Conservation (phyloP, 1,140 invertebrate genomes). For the Temnothorax nylanderi region DNA sequence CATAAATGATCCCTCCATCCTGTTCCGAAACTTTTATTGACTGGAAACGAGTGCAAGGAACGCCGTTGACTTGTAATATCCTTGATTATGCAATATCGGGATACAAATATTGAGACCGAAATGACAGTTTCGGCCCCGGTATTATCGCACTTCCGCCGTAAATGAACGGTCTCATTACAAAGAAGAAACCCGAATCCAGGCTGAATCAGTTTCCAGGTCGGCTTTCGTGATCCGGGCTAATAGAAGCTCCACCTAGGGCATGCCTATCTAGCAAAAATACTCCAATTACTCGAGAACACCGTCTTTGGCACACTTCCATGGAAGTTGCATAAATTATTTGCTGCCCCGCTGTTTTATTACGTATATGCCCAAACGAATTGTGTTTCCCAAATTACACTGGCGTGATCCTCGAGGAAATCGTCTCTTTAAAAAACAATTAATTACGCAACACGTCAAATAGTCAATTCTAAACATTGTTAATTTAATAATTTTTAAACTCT, state of each 20-base stretch:
- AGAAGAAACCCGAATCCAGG: background rate
- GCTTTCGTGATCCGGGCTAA: constrained; percentile 43
- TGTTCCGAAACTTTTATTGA: constrained; percentile 16
- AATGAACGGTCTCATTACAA: background rate
- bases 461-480: background rate
- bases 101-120: background rate
- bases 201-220: constrained; percentile 15
- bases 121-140: background rate
- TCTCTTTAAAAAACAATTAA: background rate
- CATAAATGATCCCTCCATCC: constrained; percentile 24
- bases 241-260: constrained; percentile 42
- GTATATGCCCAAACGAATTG: background rate
- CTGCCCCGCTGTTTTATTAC: background rate
- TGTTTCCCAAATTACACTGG: background rate
- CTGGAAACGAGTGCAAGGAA: background rate
- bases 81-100: background rate
- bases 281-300: constrained; percentile 22
- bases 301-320: constrained; percentile 48
- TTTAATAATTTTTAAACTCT: background rate
- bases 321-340: constrained; percentile 2
- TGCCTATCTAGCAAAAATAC: constrained; percentile 7
- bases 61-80: background rate
- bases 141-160: background rate
- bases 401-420: background rate
- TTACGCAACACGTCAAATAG: background rate